phyloP scores from a whole-genome alignment of 2,888 invertebrate species.

The Prostheceraeus crozeri region DNA sequence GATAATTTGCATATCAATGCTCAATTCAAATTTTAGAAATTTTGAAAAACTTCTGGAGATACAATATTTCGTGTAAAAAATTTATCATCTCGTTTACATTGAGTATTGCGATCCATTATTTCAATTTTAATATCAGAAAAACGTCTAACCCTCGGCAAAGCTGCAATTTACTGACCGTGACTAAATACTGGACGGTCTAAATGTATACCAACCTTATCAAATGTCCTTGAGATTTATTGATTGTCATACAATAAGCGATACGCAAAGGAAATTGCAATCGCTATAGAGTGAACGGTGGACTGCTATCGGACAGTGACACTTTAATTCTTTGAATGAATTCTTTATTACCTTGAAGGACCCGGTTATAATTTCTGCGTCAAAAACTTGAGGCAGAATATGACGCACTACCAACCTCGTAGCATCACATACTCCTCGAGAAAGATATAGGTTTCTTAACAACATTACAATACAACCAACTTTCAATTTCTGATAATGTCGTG shows the following conservation, averaged over 20 bases:
- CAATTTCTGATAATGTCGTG: constrained; percentile 37
- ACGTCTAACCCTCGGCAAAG: constrained; percentile 34
- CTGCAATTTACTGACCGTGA: constrained; percentile 39
- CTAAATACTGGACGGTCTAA: constrained; percentile 31
- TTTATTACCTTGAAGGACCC: constrained; percentile 35
- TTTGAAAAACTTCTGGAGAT: no score
- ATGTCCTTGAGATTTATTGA: constrained; percentile 39
- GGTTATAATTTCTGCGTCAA: constrained; percentile 32
- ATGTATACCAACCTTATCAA: constrained; percentile 35
- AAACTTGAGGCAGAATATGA: constrained; percentile 22
- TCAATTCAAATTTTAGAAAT: no score
- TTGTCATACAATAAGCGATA: constrained; percentile 36
- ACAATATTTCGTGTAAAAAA: no score
- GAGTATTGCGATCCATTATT: no score
- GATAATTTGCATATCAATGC: no score
- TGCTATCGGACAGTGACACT: constrained; percentile 10
- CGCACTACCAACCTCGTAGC: constrained; percentile 40
- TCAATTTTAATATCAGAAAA: no score
- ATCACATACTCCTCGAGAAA: constrained; percentile 40
- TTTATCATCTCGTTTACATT: no score
- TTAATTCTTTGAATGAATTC: constrained; percentile 35
- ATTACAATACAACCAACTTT: constrained; percentile 39
- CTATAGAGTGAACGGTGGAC: constrained; percentile 21
- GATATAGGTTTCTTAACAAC: constrained; percentile 39
- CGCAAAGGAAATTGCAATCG: constrained; percentile 37